Base-by-base conservation (phyloP, 2,888 invertebrate genomes). In the Meloe dianella region DNA sequence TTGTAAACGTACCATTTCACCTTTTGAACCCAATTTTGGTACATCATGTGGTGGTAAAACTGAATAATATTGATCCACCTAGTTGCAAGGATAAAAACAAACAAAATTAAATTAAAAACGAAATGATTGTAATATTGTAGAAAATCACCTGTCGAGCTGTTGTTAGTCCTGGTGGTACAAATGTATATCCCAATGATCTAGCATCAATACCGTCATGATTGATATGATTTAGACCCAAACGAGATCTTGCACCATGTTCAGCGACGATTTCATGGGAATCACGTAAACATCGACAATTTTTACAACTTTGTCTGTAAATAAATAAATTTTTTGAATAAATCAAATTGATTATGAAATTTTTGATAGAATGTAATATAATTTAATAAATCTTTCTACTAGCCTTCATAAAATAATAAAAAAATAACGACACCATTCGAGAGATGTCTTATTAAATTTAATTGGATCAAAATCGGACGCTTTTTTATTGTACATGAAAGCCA, bases 21-120 rank as follows among this genome's bases (percentile, higher is more conserved):
- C 96, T 56, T 89, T 87, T n/a, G 91, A 89, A 70, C 92, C 92
- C 63, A 84, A 72, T 75, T 82, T 82, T 41, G 84, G 84, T 71
- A 86, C 83, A 88, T 94, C 89, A 79, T 94, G 92, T 59, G 91
- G 89, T 67, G 94, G 94, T 79, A 98, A 87, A 82, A 94, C 91
- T 68, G 93, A 89, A 89, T 97, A 98, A 85, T 95, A 98, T 73
- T 96, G 92, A 80, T 96, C 96, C 70, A 95, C 91, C 96, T 96
- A 86, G 24, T 86, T 81, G 62, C 72, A 73, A 65, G 69, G 81
- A 61, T 24, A 63, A 30, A 35, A 35, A 58, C 22, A 27, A 62
- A 59, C 38, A 3, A 27, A 12, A 30, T 20, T 62, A 56, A 5
- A 38, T 60, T 56, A 29, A n/a, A 38, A 60, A 56, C n/a, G n/a